A percentile compares a stretch with the other conserved stretches of the same genome.
Conservation (phyloP, 23 tunicate species). For the Phallusia fumigata region DNA sequence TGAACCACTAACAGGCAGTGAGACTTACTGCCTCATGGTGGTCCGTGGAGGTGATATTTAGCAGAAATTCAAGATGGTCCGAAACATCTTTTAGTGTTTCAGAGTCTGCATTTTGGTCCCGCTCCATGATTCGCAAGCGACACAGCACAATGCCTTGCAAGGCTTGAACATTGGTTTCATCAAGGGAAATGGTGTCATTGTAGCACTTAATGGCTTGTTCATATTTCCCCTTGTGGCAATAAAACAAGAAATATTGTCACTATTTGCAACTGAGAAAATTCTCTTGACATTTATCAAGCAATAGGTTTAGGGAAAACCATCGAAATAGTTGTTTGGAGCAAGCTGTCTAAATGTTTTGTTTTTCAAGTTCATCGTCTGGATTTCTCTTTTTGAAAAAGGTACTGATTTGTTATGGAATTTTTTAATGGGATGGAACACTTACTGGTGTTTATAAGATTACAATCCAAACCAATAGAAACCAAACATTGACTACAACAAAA, state of each 20-base stretch:
- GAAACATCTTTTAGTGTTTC: slow-evolving; percentile 42
- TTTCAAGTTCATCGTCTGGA: too few species aligned
- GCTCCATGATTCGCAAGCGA: slow-evolving; percentile 18
- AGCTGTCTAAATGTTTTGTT: too few species aligned
- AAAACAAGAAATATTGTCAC: not conserved
- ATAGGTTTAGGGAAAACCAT: too few species aligned
- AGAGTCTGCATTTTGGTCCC: slow-evolving; percentile 1
- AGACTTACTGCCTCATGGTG: not conserved
- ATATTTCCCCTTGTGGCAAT: slow-evolving; percentile 43
- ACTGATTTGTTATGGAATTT: too few species aligned
- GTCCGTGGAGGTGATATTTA: not conserved
- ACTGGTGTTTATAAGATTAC: too few species aligned
- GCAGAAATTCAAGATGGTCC: slow-evolving; percentile 60
- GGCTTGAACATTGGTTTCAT: slow-evolving; percentile 62
- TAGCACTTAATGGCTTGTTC: slow-evolving; percentile 59
- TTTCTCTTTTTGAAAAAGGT: too few species aligned
- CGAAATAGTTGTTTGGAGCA: too few species aligned
- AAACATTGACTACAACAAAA: too few species aligned
- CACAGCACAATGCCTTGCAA: slow-evolving; percentile 61
- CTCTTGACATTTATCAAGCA: not conserved
- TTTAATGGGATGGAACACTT: too few species aligned
- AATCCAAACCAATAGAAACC: too few species aligned
- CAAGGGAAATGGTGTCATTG: slow-evolving; percentile 57
- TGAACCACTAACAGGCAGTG: too few species aligned
- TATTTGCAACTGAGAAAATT: not conserved